Evolutionary conservation across 1,140 invertebrate genomes (phyloP), one percentile per base, ranked within the genome.

Genomic region (Drosophila saltans): DNA sequence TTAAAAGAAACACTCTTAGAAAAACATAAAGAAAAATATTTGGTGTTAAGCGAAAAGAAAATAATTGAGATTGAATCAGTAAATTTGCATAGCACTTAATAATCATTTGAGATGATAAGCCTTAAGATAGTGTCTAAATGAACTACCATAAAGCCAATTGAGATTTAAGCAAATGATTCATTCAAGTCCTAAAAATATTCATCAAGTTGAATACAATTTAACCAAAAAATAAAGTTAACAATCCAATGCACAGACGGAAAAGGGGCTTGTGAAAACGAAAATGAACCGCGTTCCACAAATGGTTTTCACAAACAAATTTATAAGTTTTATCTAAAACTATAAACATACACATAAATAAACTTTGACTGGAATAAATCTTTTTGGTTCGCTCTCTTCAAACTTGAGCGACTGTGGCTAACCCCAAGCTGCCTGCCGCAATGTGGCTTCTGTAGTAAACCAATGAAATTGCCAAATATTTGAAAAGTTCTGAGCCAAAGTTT

Each of bases 391-490:
- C 36, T 56, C 73, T 40, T 43, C 66, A 70, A 21, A 60, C 60
- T 76, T 66, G 39, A 45, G 76, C 56, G 56, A 70, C 70, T 89
- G 83, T 57, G 84, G 83, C 70, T 70, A 77, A 61, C 80, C 83
- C 64, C 73, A 88, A 88, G 83, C 80, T 80, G 84, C 40, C 59
- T 69, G 70, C 83, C 69, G 63, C 73, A 59, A 28, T 71, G 62
- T 16, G 70, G 66, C 48, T 61, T 69, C 62, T 36, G 63, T 48
- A 45, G 41, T 43, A 66, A 82, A 70, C 80, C 73, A 75, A 59
- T 55, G 57, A 76, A 90, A 84, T 66, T 84, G 75, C 80, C 76
- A 89, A 89, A 90, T 84, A 84, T 90, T 89, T 90, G 78, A 89
- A 89, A 89, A 89, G 84, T 89, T 89, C n/a, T 57, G 43, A 62